phyloP scores from a whole-genome alignment of 2,113 vertebrate genomes.

The cattle (Bos taurus) region DNA sequence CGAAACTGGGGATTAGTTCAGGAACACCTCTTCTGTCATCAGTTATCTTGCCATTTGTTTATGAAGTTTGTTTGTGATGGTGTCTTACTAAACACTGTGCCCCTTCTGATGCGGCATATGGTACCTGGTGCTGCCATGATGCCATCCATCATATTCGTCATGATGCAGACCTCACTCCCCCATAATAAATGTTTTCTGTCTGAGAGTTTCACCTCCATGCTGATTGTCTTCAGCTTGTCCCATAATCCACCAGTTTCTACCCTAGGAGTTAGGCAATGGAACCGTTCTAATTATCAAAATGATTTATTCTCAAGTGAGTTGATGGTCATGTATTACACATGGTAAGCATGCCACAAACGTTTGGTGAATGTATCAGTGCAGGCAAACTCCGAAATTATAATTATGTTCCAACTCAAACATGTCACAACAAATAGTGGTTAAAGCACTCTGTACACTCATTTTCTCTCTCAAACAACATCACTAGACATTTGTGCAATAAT shows the following conservation, averaged over 20 bases:
- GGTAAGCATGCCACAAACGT: not conserved
- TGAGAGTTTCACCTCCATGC: not conserved
- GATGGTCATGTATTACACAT: not conserved
- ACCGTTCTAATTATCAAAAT: not conserved
- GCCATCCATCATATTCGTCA: not conserved
- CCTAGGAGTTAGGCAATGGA: not conserved
- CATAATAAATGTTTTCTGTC: not conserved
- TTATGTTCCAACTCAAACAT: not conserved
- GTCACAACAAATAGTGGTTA: not conserved
- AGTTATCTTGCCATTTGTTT: not conserved
- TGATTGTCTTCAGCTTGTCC: not conserved
- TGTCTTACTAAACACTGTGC: not conserved
- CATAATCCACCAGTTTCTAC: not conserved
- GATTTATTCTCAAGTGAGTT: not conserved
- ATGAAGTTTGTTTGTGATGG: not conserved
- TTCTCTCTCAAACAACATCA: not conserved
- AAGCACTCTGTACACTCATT: not conserved
- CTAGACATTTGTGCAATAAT: not conserved
- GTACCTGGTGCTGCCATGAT: not conserved
- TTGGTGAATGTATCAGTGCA: not conserved
- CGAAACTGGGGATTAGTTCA: not conserved
- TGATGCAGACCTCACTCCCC: not conserved
- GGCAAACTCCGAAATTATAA: not conserved
- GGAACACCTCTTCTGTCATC: not conserved
- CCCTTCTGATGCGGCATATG: not conserved